Evolutionary conservation across 2,888 invertebrate species (phyloP).

Genomic region (Aphrophora alni): DNA sequence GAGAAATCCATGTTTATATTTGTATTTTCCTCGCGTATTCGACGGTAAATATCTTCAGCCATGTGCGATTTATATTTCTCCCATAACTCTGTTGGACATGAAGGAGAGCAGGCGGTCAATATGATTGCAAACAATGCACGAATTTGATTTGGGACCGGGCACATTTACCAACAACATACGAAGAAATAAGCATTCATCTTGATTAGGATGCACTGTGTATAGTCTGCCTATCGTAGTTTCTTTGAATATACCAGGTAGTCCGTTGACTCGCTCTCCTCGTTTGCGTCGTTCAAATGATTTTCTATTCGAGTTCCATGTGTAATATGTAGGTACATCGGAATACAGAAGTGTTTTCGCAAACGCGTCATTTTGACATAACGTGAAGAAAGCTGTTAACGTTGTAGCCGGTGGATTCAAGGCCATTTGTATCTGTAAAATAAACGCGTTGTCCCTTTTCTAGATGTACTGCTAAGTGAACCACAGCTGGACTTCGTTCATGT

Average conservation of each 20-base stretch:
- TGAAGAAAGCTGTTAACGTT: conserved; percentile 48
- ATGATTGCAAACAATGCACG: too few species aligned
- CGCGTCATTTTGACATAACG: conserved; percentile 41
- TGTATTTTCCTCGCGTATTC: too few species aligned
- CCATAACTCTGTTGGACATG: conserved; percentile 40
- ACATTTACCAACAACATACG: conserved; percentile 50
- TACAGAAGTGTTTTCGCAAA: conserved; percentile 46
- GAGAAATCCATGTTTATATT: too few species aligned
- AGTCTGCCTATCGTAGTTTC: too few species aligned
- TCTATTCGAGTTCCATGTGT: conserved; percentile 45
- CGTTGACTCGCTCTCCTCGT: too few species aligned
- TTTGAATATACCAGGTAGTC: too few species aligned
- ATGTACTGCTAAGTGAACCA: conserved; percentile 51
- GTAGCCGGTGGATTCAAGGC: conserved; percentile 35
- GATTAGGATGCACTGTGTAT: conserved; percentile 51
- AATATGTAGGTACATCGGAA: conserved; percentile 45
- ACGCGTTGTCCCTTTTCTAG: conserved; percentile 53
- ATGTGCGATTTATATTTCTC: too few species aligned
- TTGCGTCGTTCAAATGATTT: too few species aligned
- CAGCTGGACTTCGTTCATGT: conserved; percentile 51
- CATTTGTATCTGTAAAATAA: conserved; percentile 46
- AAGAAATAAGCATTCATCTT: too few species aligned
- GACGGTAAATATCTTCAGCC: too few species aligned
- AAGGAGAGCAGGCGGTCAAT: too few species aligned
- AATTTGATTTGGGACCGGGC: too few species aligned